A percentile compares a stretch with the other conserved stretches of the same genome.
Conservation (phyloP, 2,888 invertebrate genomes). For the Coelinius sp. region DNA sequence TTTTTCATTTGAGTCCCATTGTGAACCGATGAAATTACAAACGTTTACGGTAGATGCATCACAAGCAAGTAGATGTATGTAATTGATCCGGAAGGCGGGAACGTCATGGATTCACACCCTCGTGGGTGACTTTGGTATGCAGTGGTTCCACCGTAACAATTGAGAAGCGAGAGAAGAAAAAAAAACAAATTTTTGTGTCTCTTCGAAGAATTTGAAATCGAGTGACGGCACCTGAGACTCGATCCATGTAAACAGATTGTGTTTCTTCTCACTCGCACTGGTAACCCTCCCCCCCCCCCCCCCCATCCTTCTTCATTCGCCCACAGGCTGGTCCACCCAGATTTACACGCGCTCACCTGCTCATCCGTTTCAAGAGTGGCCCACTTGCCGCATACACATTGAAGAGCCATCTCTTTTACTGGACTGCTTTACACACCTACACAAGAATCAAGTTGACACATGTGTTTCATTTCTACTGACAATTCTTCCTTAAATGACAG, state of each 20-base stretch:
- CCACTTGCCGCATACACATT: conserved; percentile 57
- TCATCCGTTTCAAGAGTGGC: conserved; percentile 66
- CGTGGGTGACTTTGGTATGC: conserved; percentile 14
- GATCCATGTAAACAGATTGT: conserved; percentile 23
- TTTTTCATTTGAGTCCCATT: not conserved
- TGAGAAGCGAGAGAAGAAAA: conserved; percentile 34
- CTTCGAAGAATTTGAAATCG: conserved; percentile 7
- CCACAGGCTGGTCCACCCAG: conserved; percentile 53
- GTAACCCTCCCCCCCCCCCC: conserved; percentile 29
- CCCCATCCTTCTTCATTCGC: conserved; percentile 35
- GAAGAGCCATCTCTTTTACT: conserved; percentile 52
- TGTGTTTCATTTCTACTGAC: no score
- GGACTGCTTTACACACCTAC: conserved; percentile 48
- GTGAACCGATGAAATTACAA: not conserved
- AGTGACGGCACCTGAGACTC: conserved; percentile 60
- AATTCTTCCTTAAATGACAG: no score
- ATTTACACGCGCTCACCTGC: conserved; percentile 67
- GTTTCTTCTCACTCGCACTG: conserved; percentile 16
- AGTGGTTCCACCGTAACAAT: conserved; percentile 39
- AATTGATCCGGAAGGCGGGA: not conserved
- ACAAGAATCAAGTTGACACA: no score
- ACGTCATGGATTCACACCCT: conserved; percentile 25
- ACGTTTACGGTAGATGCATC: conserved; percentile 7
- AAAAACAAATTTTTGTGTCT: conserved; percentile 21
- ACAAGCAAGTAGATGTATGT: not conserved